phyloP scores from a whole-genome alignment of 2,888 invertebrate genomes.

The Margaritifera margaritifera region DNA sequence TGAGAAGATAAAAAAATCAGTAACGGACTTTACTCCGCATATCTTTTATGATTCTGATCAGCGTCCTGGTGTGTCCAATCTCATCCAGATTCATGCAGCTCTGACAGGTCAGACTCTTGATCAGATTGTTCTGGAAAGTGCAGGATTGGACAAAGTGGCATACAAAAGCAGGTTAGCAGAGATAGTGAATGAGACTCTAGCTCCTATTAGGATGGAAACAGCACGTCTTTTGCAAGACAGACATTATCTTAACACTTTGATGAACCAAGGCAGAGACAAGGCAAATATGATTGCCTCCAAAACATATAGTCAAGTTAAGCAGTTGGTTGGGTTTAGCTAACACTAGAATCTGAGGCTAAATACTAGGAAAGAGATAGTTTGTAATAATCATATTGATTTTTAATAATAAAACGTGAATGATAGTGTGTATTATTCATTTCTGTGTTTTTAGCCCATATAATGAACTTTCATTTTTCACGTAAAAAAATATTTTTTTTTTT shows the following conservation, averaged over 20 bases:
- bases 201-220: slow-evolving; percentile 81
- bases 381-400: too few relatives aligned
- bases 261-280: slow-evolving; percentile 79
- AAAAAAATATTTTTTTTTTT: too few relatives aligned
- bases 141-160: slow-evolving; percentile 83
- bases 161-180: slow-evolving; percentile 85
- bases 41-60: slow-evolving; percentile 85
- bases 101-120: slow-evolving; percentile 80
- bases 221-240: slow-evolving; percentile 78
- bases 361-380: too few relatives aligned
- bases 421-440: too few relatives aligned
- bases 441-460: too few relatives aligned
- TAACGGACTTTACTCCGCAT: slow-evolving; percentile 86
- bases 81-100: slow-evolving; percentile 87
- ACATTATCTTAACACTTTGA: slow-evolving; percentile 78
- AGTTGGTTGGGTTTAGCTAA: slow-evolving; percentile 77
- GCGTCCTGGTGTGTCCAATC: slow-evolving; percentile 91
- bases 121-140: slow-evolving; percentile 81
- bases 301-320: slow-evolving; percentile 80
- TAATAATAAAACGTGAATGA: too few relatives aligned
- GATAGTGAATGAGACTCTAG: slow-evolving; percentile 80
- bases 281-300: slow-evolving; percentile 79
- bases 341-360: slow-evolving; percentile 60
- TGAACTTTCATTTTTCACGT: too few relatives aligned
- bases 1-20: slow-evolving; percentile 87